phyloP scores from a whole-genome alignment of 2,888 invertebrate species.

The Phengaris arion region DNA sequence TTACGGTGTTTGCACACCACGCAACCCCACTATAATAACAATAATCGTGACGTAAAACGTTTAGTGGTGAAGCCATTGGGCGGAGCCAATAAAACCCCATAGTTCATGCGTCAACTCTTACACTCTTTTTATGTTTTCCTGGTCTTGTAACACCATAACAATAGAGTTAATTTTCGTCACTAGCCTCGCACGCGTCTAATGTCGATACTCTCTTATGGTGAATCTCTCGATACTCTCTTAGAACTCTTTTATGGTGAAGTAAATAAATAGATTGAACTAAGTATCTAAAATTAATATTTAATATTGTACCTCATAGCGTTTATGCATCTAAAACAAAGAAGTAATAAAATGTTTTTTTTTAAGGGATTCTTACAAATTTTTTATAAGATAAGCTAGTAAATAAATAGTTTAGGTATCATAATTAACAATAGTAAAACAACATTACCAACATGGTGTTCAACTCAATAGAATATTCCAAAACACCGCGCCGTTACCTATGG shows the following conservation, averaged over 20 bases:
- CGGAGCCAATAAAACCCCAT: conserved; percentile 11
- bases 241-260: not conserved
- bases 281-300: too few relatives aligned
- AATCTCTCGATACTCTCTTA: too few relatives aligned
- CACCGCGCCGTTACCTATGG: not conserved
- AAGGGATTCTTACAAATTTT: too few relatives aligned
- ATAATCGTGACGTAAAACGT: conserved; percentile 4
- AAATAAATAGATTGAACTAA: not conserved
- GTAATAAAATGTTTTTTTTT: too few relatives aligned
- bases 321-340: too few relatives aligned
- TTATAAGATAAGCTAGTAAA: too few relatives aligned
- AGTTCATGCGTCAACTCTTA: conserved; percentile 16
- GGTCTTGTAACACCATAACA: conserved; percentile 15
- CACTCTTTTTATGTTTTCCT: conserved; percentile 18
- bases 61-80: not conserved
- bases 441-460: not conserved
- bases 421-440: too few relatives aligned
- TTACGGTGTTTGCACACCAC: conserved; percentile 38
- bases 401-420: too few relatives aligned
- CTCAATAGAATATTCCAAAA: not conserved
- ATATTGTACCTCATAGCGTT: too few relatives aligned
- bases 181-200: not conserved
- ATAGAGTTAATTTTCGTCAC: not conserved
- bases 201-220: too few relatives aligned
- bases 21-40: conserved; percentile 9